Percentiles rank a stretch among this genome's conserved stretches.
These are phyloP conservation scores for Gobius niger DNA, from an alignment of 2,113 vertebrate species.

Conservation along the genomic window DNA sequence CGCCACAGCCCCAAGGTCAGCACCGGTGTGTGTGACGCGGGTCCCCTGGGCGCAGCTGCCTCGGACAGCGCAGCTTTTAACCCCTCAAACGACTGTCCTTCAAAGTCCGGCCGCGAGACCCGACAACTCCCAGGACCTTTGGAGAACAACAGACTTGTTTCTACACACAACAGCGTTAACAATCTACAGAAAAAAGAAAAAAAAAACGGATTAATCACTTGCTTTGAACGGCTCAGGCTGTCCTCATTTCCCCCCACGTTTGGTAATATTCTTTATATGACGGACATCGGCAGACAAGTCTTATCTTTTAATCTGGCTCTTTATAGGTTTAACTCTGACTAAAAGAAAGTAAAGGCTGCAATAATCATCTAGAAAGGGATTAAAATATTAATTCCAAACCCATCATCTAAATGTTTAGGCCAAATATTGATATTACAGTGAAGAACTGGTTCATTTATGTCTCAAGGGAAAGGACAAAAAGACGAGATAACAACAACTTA, in stretches of 20 bases:
- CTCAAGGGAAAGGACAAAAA: not conserved
- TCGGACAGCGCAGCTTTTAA: conserved; percentile 41
- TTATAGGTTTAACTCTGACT: conserved; percentile 4
- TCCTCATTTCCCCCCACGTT: not conserved
- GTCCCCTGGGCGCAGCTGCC: conserved; percentile 64
- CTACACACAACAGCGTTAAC: not conserved
- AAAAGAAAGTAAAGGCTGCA: not conserved
- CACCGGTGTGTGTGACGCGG: conserved; percentile 70
- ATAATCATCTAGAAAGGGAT: conserved; percentile 16
- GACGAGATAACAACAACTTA: not conserved
- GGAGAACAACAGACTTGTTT: not conserved
- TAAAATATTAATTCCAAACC: conserved; percentile 41
- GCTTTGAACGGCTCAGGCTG: conserved; percentile 12
- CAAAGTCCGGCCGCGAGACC: conserved; percentile 63
- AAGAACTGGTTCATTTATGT: not conserved
- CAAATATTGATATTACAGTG: conserved; percentile 1
- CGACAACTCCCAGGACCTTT: conserved; percentile 14
- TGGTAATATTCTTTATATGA: not conserved
- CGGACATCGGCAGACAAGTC: not conserved
- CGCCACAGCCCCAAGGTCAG: conserved; percentile 75
- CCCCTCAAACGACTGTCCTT: conserved; percentile 43
- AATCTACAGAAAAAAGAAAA: not conserved
- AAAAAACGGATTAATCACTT: not conserved
- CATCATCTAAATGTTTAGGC: conserved; percentile 41
- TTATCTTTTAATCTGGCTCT: not conserved